phyloP scores from a whole-genome alignment of 1,140 invertebrate genomes.

The Drosophila triauraria region DNA sequence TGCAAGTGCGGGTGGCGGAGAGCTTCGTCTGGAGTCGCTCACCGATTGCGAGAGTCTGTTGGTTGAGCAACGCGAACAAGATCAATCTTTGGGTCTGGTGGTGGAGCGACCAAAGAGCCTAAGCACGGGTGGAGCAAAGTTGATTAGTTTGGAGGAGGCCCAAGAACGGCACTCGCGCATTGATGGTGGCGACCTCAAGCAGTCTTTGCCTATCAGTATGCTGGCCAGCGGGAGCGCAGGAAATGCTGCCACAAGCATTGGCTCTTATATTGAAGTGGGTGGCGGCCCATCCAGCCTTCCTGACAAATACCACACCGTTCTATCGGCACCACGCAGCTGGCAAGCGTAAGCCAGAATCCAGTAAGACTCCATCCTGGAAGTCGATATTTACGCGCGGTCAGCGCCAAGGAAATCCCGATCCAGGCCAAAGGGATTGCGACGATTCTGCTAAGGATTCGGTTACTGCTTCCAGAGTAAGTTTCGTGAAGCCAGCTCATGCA shows the following conservation, averaged over 20 bases:
- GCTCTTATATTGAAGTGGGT: constrained; percentile 95
- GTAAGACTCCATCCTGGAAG: constrained; percentile 84
- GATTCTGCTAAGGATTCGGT: constrained; percentile 48
- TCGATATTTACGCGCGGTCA: constrained; percentile 83
- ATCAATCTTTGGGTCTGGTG: constrained; percentile 75
- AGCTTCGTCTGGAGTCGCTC: constrained; percentile 73
- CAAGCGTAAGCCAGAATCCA: constrained; percentile 73
- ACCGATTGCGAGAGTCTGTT: constrained; percentile 81
- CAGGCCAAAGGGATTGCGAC: constrained; percentile 52
- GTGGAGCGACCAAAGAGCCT: constrained; percentile 94
- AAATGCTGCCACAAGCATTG: constrained; percentile 73
- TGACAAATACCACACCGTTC: constrained; percentile 96
- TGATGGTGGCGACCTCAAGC: constrained; percentile 84
- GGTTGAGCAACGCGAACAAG: constrained; percentile 82
- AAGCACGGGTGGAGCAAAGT: constrained; percentile 94
- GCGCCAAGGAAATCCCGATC: constrained; percentile 65
- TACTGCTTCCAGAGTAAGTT: constrained; percentile 62
- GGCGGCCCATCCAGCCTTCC: constrained; percentile 95
- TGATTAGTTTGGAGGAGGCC: constrained; percentile 95
- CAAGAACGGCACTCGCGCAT: constrained; percentile 85
- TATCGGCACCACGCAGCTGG: constrained; percentile 91
- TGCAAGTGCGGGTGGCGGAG: constrained; percentile 22
- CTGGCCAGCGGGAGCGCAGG: constrained; percentile 35
- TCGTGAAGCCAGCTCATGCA: constrained; percentile 66
- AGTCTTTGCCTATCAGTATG: constrained; percentile 81